Base-by-base conservation (phyloP, 1,140 invertebrate genomes). In the Caenorhabditis inopinata region DNA sequence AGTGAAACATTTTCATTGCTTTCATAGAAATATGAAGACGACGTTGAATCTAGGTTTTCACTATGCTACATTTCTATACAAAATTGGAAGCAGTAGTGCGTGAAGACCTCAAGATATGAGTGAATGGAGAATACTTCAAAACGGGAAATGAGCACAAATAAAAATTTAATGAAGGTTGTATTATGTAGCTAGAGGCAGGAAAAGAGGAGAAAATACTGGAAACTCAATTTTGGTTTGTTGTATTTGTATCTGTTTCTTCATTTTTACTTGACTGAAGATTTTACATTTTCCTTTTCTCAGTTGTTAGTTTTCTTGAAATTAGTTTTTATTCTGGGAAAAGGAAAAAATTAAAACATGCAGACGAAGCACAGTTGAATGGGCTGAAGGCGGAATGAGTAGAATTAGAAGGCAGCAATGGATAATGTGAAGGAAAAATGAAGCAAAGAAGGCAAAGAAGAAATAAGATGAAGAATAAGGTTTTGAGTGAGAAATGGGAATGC, bases 121-220 rank as follows among this genome's bases (percentile, higher is more conserved):
- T 68, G 58, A 68, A 68, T 68, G 23, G 58, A 68, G n/a, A 68
- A 68, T 29, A 68, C 58, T 68, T 68, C 58, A 68, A 68, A 68
- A 68, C 32, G 58, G 32, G 32, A 68, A 68, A 21, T 68, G 58
- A 68, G 58, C 58, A 68, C 58, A 68, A 68, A 68, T 68, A 68
- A 68, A 68, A 68, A 68, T 68, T 68, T 68, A 68, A 68, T 68
- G 58, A 68, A 68, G 58, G 58, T 42, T 32, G 16, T 58, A 58
- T 58, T 58, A 58, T 58, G 51, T 58, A 58, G 51, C 51, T 58
- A 58, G 51, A 58, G 51, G 51, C 51, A 58, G 51, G n/a, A 42
- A 58, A 58, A 58, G 51, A 29, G 51, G 27, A 58, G 18, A 58
- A 29, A 58, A 58, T 58, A 58, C 51, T 58, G 51, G 32, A 58